Base-by-base conservation (phyloP, 2,888 invertebrate genomes). In the Ctena decussata region DNA sequence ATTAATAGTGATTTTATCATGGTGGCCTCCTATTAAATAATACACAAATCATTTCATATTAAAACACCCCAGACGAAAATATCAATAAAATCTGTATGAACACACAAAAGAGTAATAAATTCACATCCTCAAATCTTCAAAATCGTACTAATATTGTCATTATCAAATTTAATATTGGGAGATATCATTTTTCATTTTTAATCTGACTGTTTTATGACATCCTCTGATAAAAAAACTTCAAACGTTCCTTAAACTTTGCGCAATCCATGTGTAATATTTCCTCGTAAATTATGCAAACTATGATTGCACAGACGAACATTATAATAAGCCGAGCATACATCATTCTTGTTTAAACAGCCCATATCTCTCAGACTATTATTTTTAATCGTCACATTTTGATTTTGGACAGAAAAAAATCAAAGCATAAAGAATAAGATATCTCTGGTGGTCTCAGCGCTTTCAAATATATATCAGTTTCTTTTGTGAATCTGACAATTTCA, bases 351-450 rank as follows among this genome's bases (percentile, higher is more conserved):
- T 79, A 87, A 87, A 87, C 80, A 87, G 57, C 39, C 79, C 49
- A 82, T 87, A 87, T 87, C 87, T 87, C 53, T 57, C 57, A 57
- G 60, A 77, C 81, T 70, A 87, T 87, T 87, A 87, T 87, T 80
- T 80, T 80, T 87, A 87, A 87, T 85, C 87, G 83, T 80, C 73
- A 77, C 73, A 70, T 84, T 80, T 87, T 77, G 41, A 75, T 53
- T 70, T 57, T 6, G 57, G 73, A 77, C 77, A 32, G 77, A 80
- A 80, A 82, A 70, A 77, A 30, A 37, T 46, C 76, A 53, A 87
- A 85, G 77, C 85, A 85, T 87, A 82, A 87, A 83, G 83, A 83
- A 74, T 46, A 65, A 81, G 77, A 76, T 27, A 57, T 27, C 57
- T 41, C 78, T 78, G 87, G 84, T 82, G 87, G 84, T 85, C 84